phyloP scores from a whole-genome alignment of 2,113 vertebrate species.

The Heterotis niloticus region DNA sequence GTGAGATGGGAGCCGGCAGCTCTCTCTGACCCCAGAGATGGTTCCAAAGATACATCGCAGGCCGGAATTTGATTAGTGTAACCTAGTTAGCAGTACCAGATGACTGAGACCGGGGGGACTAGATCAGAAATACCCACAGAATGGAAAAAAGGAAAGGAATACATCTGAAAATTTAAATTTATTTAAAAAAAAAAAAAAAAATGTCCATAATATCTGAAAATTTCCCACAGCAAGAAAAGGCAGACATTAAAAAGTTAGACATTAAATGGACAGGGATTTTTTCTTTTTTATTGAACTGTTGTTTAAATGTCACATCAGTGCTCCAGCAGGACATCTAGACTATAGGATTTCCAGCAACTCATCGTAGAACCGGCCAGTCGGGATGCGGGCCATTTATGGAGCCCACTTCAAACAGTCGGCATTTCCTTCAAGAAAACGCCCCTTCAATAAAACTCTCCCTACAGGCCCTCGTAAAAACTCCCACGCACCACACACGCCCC shows the following conservation, averaged over 20 bases:
- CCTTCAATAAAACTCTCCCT: not conserved
- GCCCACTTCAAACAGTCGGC: not conserved
- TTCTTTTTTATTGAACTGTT: not conserved
- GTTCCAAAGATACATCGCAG: constrained; percentile 36
- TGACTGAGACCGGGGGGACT: constrained; percentile 48
- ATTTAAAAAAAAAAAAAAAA: no score
- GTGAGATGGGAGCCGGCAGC: constrained; percentile 2
- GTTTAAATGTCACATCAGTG: not conserved
- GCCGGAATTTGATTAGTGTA: constrained; percentile 61
- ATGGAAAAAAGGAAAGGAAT: not conserved
- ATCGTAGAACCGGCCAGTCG: no score
- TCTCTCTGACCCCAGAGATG: constrained; percentile 8
- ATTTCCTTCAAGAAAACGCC: not conserved
- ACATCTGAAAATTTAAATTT: not conserved
- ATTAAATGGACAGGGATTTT: not conserved
- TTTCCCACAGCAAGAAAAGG: no score
- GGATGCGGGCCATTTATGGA: not conserved
- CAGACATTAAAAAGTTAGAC: not conserved
- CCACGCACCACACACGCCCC: constrained; percentile 11
- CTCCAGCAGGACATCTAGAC: not conserved
- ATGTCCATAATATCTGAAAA: not conserved
- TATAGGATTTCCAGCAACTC: no score
- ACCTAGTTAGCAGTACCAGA: constrained; percentile 63
- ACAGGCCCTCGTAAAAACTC: constrained; percentile 1
- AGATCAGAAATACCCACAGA: constrained; percentile 23